Evolutionary conservation across 2,888 invertebrate species (phyloP), one percentile per base, ranked within the genome.

Genomic region (Cosmorhoe ocellata): DNA sequence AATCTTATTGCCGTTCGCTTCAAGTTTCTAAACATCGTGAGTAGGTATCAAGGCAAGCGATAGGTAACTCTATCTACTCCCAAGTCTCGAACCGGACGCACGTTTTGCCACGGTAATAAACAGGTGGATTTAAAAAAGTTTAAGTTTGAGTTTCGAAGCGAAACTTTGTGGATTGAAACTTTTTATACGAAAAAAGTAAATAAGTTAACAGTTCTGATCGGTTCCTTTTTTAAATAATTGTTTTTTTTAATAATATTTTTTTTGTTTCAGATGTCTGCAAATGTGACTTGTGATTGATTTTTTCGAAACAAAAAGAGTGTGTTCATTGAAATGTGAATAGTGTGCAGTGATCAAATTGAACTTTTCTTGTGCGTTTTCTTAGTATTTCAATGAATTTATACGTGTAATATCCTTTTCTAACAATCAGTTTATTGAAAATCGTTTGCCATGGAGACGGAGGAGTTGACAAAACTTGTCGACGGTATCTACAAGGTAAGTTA

Each of bases 391-490:
- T 90, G 89, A 87, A 81, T 85, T 80, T 81, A 81, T 73, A 74
- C 62, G 86, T 86, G 85, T 88, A 79, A 80, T 70, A 67, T 67
- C 68, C 67, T 71, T 64, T 74, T 75, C 56, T 63, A 64, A 66
- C 62, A 67, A 73, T 74, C 73, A 69, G 66, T 77, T 76, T 70
- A 74, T 66, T 79, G 76, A 80, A 78, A 78, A 81, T 75, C 72
- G 67, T 67, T 81, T 81, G 71, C 71, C 68, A 91, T 95, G 95
- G 96, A 97, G 92, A 96, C 96, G 71, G 96, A 97, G 84, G 96
- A 96, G 91, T 94, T 96, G 69, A 96, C 96, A 77, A 96, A 96
- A 91, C 94, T 96, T 72, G 96, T 96, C 73, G 96, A 97, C 89
- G 96, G 96, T 73, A 96, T 96, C 77, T 97, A 96, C 86, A 96